Evolutionary conservation across 1,140 invertebrate species (phyloP).

Genomic region (Formica selysi): DNA sequence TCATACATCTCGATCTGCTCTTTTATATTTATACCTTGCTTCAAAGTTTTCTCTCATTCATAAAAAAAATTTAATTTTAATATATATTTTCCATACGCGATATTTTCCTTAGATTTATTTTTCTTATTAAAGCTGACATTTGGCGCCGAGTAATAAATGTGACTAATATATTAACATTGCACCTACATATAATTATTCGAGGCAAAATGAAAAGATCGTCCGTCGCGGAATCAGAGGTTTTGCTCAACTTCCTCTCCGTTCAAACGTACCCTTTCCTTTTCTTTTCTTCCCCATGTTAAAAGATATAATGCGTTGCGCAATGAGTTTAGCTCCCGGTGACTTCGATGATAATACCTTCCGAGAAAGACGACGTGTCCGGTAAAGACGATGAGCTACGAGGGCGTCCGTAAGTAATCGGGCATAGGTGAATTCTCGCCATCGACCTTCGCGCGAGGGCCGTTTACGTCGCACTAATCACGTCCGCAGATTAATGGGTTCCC

Average conservation of each 20-base stretch:
- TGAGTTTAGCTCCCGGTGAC: conserved; percentile 46
- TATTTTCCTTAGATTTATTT: background rate
- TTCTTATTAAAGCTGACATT: background rate
- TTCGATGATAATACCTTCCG: conserved; percentile 27
- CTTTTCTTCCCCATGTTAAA: background rate
- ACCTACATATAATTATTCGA: background rate
- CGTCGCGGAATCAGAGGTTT: background rate
- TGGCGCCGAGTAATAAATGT: background rate
- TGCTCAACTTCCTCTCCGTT: background rate
- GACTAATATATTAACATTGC: background rate
- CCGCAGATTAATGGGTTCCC: conserved; percentile 54
- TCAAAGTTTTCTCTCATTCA: background rate
- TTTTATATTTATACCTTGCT: background rate
- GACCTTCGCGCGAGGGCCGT: conserved; percentile 45
- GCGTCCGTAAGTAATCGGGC: conserved; percentile 63
- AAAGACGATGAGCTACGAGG: conserved; percentile 57
- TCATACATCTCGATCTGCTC: background rate
- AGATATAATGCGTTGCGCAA: conserved; percentile 55
- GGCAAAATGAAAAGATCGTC: background rate
- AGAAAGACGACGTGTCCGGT: conserved; percentile 33
- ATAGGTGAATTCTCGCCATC: conserved; percentile 51
- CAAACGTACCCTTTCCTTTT: background rate
- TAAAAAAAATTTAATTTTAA: background rate
- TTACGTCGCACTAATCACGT: conserved; percentile 62
- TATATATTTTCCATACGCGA: background rate